Percentiles rank a stretch among this genome's conserved stretches.
Conservation (phyloP, 2,797 vertebrate species). For the Paramormyrops hopkinsi region DNA sequence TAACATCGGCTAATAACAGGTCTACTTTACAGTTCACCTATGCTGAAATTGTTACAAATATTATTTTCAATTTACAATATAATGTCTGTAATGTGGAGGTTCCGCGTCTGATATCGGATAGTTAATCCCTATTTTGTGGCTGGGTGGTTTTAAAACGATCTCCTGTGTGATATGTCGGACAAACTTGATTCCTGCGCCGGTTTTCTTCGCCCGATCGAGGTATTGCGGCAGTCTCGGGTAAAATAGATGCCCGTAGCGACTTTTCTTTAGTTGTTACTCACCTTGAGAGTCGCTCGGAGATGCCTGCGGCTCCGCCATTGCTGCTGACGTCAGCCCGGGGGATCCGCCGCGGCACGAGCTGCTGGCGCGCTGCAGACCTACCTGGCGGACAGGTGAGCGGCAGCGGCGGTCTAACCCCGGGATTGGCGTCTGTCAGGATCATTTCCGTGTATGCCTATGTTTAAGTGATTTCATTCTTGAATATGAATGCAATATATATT, state of each 20-base stretch:
- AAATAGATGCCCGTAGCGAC: neutral
- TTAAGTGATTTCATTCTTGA: neutral
- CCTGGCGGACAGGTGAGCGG: constrained; percentile 53
- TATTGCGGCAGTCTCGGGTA: neutral
- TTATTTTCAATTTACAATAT: neutral
- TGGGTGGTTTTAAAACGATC: neutral
- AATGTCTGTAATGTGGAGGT: neutral
- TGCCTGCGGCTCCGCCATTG: constrained; percentile 71
- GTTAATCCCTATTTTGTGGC: neutral
- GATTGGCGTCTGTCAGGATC: neutral
- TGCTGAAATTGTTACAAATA: neutral
- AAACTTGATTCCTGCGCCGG: neutral
- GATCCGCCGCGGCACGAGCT: constrained; percentile 38
- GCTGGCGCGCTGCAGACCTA: constrained; percentile 27
- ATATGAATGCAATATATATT: neutral
- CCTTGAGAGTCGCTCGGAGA: constrained; percentile 64
- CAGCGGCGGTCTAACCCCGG: neutral
- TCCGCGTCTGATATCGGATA: neutral
- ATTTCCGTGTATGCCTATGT: neutral
- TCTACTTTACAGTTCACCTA: neutral
- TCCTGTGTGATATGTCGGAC: neutral
- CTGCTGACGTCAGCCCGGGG: constrained; percentile 67
- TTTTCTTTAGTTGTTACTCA: constrained; percentile 39
- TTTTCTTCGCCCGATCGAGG: neutral
- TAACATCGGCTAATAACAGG: neutral